Evolutionary conservation across 2,797 vertebrate species (phyloP), one percentile per base, ranked within the genome.

Genomic region (Lemur catta): DNA sequence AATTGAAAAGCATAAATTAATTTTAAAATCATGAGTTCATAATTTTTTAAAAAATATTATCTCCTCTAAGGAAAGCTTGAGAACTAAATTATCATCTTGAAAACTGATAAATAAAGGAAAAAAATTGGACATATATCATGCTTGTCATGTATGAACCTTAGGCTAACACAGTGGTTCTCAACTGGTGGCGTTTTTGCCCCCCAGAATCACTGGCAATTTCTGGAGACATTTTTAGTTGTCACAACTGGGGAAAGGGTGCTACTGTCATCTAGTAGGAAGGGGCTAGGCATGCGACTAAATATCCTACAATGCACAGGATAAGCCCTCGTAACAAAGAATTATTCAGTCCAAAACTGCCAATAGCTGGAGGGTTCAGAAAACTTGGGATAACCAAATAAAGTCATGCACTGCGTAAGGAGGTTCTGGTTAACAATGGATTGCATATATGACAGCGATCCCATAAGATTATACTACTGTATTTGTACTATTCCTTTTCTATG

Each of bases 61-160:
- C 15, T 65, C 48, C 9, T 85, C 17, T 67, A 65, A 72, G 2
- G 18, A 43, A 72, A 75, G 3, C 18, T 75, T 69, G 41, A 92
- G 35, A 72, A 91, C 35, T 74, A 91, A 65, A 2, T 65, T 8
- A 69, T 87, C 10, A 85, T 93, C 93, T 72, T 75, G 57, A 92
- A 90, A 95, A 82, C 9, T 74, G 17, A 84, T 38, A 50, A 94
- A 63, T 26, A 89, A 63, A 91, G 55, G 65, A 84, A 90, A 75
- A n/a, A 6, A 74, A 22, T 48, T 10, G 75, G 46, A 4, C 8
- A 52, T 26, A 26, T 50, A 20, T 15, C 2, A 0, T 63, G 4
- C 1, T 74, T 41, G 79, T 67, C 20, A 52, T 75, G 17, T 52
- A 17, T 72, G 10, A 61, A 33, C 15, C 14, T 61, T 91, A 57